Evolutionary conservation across 2,113 vertebrate genomes (phyloP).

Genomic region (Peucedramus taeniatus): DNA sequence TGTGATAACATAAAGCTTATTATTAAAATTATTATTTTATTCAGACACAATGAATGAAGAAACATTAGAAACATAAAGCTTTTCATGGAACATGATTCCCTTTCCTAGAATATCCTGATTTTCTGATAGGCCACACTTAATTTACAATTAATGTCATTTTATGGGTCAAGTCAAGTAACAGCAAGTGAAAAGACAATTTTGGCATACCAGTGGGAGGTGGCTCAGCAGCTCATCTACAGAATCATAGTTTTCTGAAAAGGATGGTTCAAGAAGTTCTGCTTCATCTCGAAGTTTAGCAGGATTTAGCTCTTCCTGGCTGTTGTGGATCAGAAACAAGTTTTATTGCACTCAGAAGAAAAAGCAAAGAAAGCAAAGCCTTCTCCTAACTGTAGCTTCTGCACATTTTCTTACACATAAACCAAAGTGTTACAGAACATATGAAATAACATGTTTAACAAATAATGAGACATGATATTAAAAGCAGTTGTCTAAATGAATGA

Average conservation of each 20-base stretch:
- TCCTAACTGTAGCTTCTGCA: neutral
- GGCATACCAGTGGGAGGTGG: slow-evolving; percentile 81
- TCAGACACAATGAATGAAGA: neutral
- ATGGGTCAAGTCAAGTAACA: neutral
- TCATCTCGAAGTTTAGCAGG: slow-evolving; percentile 78
- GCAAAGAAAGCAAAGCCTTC: neutral
- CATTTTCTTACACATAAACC: neutral
- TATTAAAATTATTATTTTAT: neutral
- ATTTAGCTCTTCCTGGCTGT: slow-evolving; percentile 82
- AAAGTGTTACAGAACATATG: neutral
- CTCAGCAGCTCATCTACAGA: slow-evolving; percentile 81
- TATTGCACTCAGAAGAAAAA: neutral
- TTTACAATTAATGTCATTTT: neutral
- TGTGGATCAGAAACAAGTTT: slow-evolving; percentile 11
- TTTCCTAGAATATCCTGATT: neutral
- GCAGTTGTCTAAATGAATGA: neutral
- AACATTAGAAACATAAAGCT: neutral
- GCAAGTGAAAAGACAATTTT: neutral
- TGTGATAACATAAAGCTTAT: neutral
- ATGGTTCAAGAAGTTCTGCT: slow-evolving; percentile 76
- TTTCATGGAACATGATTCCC: neutral
- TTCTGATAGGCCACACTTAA: neutral
- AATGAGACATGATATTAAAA: neutral
- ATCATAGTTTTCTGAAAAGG: slow-evolving; percentile 83
- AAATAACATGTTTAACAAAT: neutral